Percentiles rank a stretch among this genome's conserved stretches.
Evolutionary conservation across 2,113 vertebrate genomes (phyloP).

Genomic region (Dromiciops gliroides): DNA sequence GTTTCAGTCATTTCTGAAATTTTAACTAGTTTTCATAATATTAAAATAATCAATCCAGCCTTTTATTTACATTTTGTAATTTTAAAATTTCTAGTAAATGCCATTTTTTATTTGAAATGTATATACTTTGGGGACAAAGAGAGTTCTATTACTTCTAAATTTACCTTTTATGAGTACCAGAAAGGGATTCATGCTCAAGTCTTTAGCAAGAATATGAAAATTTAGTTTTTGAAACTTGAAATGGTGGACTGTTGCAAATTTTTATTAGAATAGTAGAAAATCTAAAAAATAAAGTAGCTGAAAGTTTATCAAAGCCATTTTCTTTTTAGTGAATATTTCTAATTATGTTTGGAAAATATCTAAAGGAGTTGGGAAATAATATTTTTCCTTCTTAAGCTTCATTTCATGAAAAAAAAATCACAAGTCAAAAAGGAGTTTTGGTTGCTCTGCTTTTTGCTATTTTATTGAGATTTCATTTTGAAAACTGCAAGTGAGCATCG

Average conservation of each 20-base stretch:
- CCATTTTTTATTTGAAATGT: no score
- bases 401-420: neutral
- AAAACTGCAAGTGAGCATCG: neutral
- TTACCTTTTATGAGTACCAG: no score
- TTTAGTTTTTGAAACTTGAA: neutral
- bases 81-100: no score
- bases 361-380: neutral
- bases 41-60: neutral
- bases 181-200: no score
- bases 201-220: no score
- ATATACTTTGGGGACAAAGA: no score
- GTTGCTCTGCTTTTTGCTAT: neutral
- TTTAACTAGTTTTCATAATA: no score
- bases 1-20: no score
- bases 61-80: no score
- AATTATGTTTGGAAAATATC: neutral
- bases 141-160: no score
- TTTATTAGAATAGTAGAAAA: neutral
- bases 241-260: neutral
- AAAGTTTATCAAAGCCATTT: neutral
- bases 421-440: neutral
- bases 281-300: neutral
- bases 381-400: neutral
- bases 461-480: neutral
- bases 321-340: neutral